Evolutionary conservation across 1,140 invertebrate genomes (phyloP).

Genomic region (Brachionus sp.): DNA sequence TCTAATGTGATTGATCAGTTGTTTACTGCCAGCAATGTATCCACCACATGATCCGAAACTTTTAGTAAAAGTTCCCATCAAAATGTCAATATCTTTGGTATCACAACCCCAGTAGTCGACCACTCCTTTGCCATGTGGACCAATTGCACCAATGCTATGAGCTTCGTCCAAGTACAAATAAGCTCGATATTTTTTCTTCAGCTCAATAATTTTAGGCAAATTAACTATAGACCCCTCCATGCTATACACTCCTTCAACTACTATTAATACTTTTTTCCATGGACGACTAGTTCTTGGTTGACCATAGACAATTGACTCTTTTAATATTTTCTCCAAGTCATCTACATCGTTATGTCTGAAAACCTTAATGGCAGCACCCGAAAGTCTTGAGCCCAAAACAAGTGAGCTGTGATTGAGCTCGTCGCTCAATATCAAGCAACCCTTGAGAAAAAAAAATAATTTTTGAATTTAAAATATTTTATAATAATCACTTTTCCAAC

Average conservation of each 20-base stretch:
- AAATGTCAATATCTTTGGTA: constrained; percentile 85
- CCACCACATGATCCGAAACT: constrained; percentile 95
- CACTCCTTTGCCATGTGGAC: constrained; percentile 79
- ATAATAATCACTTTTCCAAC: constrained; percentile 63
- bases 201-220: constrained; percentile 77
- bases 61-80: constrained; percentile 95
- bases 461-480: not conserved
- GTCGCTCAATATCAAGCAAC: constrained; percentile 86
- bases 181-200: constrained; percentile 89
- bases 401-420: constrained; percentile 94
- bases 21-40: constrained; percentile 85
- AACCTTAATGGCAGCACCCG: constrained; percentile 77
- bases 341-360: constrained; percentile 79
- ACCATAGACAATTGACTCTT: constrained; percentile 74
- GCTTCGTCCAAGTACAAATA: constrained; percentile 93
- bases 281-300: constrained; percentile 73
- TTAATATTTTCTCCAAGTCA: constrained; percentile 76
- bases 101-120: constrained; percentile 77
- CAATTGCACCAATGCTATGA: constrained; percentile 90
- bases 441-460: constrained; percentile 51
- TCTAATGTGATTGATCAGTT: constrained; percentile 76
- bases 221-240: constrained; percentile 95
- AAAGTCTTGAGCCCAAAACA: constrained; percentile 83
- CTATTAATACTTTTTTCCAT: constrained; percentile 89
- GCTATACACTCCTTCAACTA: constrained; percentile 92